Evolutionary conservation across 2,888 invertebrate genomes (phyloP).

Genomic region (Dastarcus helophoroides): DNA sequence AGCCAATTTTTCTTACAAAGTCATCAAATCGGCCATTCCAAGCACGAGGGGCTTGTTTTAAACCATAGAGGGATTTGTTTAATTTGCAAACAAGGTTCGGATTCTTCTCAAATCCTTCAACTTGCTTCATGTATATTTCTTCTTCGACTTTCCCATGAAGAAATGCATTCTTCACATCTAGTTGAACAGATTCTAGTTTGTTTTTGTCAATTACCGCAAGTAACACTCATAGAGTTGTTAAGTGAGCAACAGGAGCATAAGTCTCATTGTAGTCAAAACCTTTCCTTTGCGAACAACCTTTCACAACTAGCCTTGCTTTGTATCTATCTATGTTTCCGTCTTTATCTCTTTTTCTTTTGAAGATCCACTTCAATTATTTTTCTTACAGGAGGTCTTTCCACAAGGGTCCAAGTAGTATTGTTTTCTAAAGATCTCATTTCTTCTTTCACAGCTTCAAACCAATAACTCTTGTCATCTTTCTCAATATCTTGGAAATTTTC

Average conservation of each 20-base stretch:
- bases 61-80: conserved; percentile 22
- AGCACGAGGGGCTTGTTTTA: conserved; percentile 21
- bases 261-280: conserved; percentile 22
- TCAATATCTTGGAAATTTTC: conserved; percentile 7
- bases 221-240: conserved; percentile 18
- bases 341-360: conserved; percentile 15
- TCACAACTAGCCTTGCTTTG: conserved; percentile 21
- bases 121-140: conserved; percentile 20
- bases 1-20: conserved; percentile 14
- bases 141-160: conserved; percentile 20
- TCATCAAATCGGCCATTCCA: conserved; percentile 20
- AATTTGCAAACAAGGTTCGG: conserved; percentile 20
- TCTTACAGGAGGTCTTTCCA: conserved; percentile 11
- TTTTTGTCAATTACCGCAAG: conserved; percentile 12
- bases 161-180: conserved; percentile 25
- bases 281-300: conserved; percentile 18
- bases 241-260: conserved; percentile 21
- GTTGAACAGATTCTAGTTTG: conserved; percentile 13
- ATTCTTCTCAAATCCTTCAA: conserved; percentile 15
- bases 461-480: no score
- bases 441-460: conserved; percentile 15
- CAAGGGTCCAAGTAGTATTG: conserved; percentile 16
- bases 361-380: conserved; percentile 17
- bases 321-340: conserved; percentile 15
- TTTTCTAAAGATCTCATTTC: conserved; percentile 16